These are phyloP conservation scores for Hypsopygia costalis DNA, from an alignment of 2,888 invertebrate species.

Conservation along the genomic window DNA sequence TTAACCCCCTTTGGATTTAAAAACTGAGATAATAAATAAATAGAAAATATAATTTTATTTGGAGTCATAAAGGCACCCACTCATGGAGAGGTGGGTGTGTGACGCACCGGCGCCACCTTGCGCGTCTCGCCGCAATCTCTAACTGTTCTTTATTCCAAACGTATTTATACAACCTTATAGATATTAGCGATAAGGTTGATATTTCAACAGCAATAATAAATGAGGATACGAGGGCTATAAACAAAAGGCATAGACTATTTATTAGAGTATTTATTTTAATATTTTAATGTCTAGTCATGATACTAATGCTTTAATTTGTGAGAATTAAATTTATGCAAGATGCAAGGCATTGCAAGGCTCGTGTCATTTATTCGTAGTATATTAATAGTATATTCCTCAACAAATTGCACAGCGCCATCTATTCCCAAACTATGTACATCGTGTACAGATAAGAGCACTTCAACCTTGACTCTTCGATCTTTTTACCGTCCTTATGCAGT, in stretches of 20 bases:
- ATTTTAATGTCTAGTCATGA: constrained; percentile 1
- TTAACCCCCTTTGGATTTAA: too few species aligned
- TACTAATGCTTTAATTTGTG: neutral
- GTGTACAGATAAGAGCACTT: too few species aligned
- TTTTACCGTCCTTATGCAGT: too few species aligned
- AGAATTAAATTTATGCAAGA: neutral
- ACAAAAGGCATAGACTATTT: constrained; percentile 4
- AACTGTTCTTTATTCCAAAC: constrained; percentile 31
- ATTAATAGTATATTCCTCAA: too few species aligned
- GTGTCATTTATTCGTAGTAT: too few species aligned
- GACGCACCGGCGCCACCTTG: constrained; percentile 39
- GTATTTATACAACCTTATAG: constrained; percentile 5
- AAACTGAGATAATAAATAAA: constrained; percentile 14
- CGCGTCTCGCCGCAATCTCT: constrained; percentile 24
- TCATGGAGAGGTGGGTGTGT: constrained; percentile 34
- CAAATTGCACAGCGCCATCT: too few species aligned
- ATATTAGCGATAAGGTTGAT: neutral
- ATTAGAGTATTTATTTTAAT: constrained; percentile 3
- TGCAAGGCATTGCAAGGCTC: too few species aligned
- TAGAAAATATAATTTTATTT: constrained; percentile 17
- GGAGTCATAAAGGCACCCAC: constrained; percentile 28
- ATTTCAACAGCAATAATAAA: neutral
- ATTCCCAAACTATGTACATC: too few species aligned
- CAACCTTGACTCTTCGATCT: too few species aligned
- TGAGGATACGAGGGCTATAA: constrained; percentile 8